Base-by-base conservation (phyloP, 1,140 invertebrate genomes). In the Cydia strobilella region DNA sequence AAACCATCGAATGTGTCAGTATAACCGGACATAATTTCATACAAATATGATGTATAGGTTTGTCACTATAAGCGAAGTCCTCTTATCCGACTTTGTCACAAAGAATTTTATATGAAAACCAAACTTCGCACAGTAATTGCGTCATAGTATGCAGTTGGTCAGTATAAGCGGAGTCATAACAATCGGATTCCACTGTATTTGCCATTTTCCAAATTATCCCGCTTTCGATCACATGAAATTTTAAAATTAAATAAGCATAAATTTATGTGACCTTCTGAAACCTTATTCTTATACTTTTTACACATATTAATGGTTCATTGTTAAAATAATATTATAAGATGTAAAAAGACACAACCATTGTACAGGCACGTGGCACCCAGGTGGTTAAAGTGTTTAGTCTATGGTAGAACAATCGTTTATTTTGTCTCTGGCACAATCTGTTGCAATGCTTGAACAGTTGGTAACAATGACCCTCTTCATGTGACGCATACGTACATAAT, bases 391-490 rank as follows among this genome's bases (percentile, higher is more conserved):
- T 88, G 86, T 90, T 88, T 82, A 80, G 89, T 82, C 86, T 89
- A 79, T 78, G 77, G 20, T 59, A 78, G 82, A 86, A 90, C 89
- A 90, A 90, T 89, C 76, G 80, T 73, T 74, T 90, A 85, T 90
- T 90, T 87, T 89, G 88, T 88, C 88, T 88, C 79, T 77, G 62
- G 72, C 79, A 83, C 79, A 74, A 74, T 78, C 76, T 73, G 78
- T 79, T 80, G 77, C 79, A 75, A 73, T 85, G 82, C 84, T 87
- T 83, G 83, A 74, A 81, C 82, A 84, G 79, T 85, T 81, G 79
- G 74, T 79, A 80, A 82, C 79, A 84, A 84, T 86, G 78, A 77
- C 73, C 71, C 75, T 69, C 72, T 77, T 76, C 75, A 78, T 77
- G 66, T 76, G 51, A 51, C 59, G 72, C 72, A 79, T 79, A 66